phyloP scores from a whole-genome alignment of 2,797 vertebrate genomes.

The Amniataba percoides region DNA sequence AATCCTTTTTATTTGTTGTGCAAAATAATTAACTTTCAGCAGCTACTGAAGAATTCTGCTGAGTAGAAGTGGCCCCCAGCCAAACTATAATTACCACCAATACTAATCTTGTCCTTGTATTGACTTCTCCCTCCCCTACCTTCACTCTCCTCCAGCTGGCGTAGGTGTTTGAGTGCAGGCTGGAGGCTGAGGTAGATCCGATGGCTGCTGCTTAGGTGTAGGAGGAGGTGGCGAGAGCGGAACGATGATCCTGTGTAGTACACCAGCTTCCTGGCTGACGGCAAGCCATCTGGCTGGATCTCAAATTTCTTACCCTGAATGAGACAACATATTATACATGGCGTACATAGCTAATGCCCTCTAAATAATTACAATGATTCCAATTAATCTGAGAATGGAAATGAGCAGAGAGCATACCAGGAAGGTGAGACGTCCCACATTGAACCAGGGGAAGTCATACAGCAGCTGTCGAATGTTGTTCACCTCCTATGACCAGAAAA shows the following conservation, averaged over 20 bases:
- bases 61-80: constrained; percentile 1
- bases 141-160: constrained; percentile 89
- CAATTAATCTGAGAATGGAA: constrained; percentile 21
- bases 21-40: neutral
- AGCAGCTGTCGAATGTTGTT: constrained; percentile 88
- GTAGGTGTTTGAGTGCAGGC: constrained; percentile 88
- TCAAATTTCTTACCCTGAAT: constrained; percentile 92
- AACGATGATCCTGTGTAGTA: constrained; percentile 92
- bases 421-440: constrained; percentile 91
- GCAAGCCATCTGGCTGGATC: constrained; percentile 93
- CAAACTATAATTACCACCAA: constrained; percentile 11
- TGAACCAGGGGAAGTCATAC: constrained; percentile 93
- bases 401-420: constrained; percentile 83
- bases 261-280: constrained; percentile 90
- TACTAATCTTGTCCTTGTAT: constrained; percentile 5
- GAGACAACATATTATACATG: constrained; percentile 27
- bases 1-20: neutral
- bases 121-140: constrained; percentile 75
- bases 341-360: constrained; percentile 20
- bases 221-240: constrained; percentile 90
- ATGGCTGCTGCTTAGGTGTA: constrained; percentile 91
- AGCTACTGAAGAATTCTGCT: neutral
- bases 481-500: constrained; percentile 85
- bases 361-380: constrained; percentile 57
- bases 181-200: constrained; percentile 90